Evolutionary conservation across 30 jellyfish, hydroid and myxozoan genomes (phyloP).

Genomic region (Hydractinia symbiolongicarpus): DNA sequence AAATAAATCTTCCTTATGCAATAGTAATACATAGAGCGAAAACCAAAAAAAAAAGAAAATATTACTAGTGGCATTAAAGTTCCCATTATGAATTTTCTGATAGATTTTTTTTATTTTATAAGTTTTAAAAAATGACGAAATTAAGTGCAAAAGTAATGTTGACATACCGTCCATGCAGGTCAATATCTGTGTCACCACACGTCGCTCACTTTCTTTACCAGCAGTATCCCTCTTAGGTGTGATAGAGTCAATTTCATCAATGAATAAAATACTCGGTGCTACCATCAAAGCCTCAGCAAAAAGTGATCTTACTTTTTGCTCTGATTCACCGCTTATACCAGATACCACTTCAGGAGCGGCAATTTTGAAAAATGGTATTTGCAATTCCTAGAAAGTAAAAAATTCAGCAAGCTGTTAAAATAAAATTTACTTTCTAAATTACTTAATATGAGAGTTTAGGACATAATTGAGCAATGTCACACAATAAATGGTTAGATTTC

Average conservation of each 20-base stretch:
- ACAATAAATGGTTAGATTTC: not conserved
- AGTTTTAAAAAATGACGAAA: too few species aligned
- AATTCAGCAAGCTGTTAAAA: not conserved
- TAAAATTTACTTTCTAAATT: not conserved
- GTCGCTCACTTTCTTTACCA: conserved; percentile 94
- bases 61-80: too few species aligned
- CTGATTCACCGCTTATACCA: conserved; percentile 99
- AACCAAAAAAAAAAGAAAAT: too few species aligned
- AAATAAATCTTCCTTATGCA: too few species aligned
- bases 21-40: too few species aligned
- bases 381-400: conserved; percentile 60
- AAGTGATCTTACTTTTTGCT: conserved; percentile 75
- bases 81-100: too few species aligned
- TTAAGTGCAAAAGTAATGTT: not conserved
- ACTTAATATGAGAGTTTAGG: not conserved
- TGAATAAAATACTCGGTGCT: conserved; percentile 82
- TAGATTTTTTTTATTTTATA: too few species aligned
- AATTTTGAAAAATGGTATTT: conserved; percentile 77
- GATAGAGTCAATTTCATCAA: conserved; percentile 95
- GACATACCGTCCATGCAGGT: conserved; percentile 95
- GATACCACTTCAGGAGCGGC: conserved; percentile 97
- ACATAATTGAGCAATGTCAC: not conserved
- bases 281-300: conserved; percentile 66
- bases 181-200: conserved; percentile 91
- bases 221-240: conserved; percentile 97